Percentiles rank a stretch among this genome's conserved stretches.
These are phyloP conservation scores for Rhimphoctona megacephalus DNA, from an alignment of 2,888 invertebrate species.

Conservation along the genomic window DNA sequence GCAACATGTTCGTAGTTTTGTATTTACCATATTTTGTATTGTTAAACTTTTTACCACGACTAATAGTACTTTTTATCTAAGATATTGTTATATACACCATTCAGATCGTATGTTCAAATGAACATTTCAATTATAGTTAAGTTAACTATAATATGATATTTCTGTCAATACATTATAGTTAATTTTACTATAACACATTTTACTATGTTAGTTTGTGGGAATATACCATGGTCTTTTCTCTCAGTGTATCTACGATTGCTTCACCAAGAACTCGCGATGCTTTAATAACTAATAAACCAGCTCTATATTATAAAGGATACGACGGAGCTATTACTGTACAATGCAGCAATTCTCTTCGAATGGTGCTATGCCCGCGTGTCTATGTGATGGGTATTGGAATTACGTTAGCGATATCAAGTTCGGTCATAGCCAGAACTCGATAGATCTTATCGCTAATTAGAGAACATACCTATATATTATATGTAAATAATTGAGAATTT, in stretches of 20 bases:
- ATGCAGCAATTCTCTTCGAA: slow-evolving; percentile 8
- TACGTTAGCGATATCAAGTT: slow-evolving; percentile 62
- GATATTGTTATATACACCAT: no score
- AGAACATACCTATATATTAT: slow-evolving; percentile 16
- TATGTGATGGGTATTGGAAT: slow-evolving; percentile 52
- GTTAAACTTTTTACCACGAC: no score
- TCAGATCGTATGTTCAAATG: no score
- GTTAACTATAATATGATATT: no score
- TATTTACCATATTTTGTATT: no score
- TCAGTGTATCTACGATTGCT: slow-evolving; percentile 54
- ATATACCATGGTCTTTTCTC: no score
- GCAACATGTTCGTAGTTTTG: no score
- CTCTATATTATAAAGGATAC: slow-evolving; percentile 31
- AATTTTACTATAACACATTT: no score
- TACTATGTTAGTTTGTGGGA: no score
- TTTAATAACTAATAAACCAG: slow-evolving; percentile 43
- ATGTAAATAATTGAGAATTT: slow-evolving; percentile 25
- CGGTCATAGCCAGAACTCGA: slow-evolving; percentile 44
- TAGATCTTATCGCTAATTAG: slow-evolving; percentile 60
- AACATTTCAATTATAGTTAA: no score
- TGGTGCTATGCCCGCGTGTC: background rate
- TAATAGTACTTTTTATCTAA: no score
- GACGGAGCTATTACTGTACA: slow-evolving; percentile 10
- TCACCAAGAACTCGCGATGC: slow-evolving; percentile 27
- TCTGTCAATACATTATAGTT: no score